Percentiles rank a stretch among this genome's conserved stretches.
Evolutionary conservation across 2,797 vertebrate genomes (phyloP).

Genomic region (Girardinus metallicus): DNA sequence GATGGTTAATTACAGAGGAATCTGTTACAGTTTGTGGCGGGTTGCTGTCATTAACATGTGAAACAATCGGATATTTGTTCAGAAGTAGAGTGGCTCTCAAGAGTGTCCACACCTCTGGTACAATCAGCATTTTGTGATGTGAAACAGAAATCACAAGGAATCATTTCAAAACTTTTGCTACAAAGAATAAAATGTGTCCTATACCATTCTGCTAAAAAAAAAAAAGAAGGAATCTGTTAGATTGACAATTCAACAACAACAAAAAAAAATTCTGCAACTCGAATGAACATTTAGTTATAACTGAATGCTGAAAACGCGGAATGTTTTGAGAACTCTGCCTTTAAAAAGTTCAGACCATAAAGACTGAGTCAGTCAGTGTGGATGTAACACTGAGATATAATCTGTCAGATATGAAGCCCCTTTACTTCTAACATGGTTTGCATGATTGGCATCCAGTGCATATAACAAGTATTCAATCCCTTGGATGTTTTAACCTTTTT

Average conservation of each 20-base stretch:
- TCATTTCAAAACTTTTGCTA: neutral
- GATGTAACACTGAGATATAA: neutral
- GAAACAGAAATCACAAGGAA: neutral
- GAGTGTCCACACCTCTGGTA: too few species aligned
- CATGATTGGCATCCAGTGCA: too few species aligned
- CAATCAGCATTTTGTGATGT: neutral
- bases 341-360: too few species aligned
- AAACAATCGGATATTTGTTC: neutral
- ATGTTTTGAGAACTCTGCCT: too few species aligned
- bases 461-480: neutral
- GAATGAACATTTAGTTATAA: too few species aligned
- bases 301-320: too few species aligned
- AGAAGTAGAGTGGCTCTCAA: neutral
- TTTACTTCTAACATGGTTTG: too few species aligned
- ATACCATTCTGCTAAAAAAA: neutral
- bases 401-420: neutral
- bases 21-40: neutral
- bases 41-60: neutral
- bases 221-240: neutral
- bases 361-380: neutral
- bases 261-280: neutral
- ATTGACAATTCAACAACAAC: neutral
- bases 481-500: neutral
- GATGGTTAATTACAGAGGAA: neutral
- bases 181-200: neutral